Evolutionary conservation across 2,113 vertebrate genomes (phyloP).

Genomic region (Puffinus mauretanicus): DNA sequence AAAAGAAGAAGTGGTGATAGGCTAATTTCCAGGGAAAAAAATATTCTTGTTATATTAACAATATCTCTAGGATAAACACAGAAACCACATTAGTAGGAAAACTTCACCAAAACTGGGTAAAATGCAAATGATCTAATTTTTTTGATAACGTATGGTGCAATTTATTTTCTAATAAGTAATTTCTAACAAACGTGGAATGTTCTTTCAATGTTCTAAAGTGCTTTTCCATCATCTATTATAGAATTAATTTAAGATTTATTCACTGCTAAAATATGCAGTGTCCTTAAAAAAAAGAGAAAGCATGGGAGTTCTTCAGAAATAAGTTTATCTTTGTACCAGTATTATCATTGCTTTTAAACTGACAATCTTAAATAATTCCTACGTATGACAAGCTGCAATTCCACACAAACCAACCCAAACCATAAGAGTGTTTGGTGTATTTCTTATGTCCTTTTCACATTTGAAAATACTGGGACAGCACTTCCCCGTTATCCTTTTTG

Average conservation of each 20-base stretch:
- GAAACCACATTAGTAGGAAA: not conserved
- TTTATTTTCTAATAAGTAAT: not conserved
- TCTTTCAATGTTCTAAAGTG: not conserved
- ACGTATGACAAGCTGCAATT: not conserved
- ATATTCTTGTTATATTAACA: not conserved
- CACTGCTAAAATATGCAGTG: not conserved
- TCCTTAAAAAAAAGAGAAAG: not conserved
- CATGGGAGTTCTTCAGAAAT: not conserved
- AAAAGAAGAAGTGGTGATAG: not conserved
- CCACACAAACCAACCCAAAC: not conserved
- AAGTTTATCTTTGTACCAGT: not conserved
- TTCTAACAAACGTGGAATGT: not conserved
- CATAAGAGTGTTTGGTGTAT: not conserved
- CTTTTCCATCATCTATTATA: not conserved
- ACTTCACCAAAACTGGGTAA: not conserved
- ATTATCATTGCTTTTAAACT: not conserved
- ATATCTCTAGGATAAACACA: not conserved
- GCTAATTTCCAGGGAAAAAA: not conserved
- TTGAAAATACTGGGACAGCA: not conserved
- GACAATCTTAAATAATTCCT: not conserved
- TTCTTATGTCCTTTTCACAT: not conserved
- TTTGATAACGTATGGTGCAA: not conserved
- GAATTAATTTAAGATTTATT: constrained; percentile 7
- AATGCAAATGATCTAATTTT: not conserved
- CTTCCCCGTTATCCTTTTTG: not conserved